Conservation (phyloP, 2,113 vertebrate genomes). For the Oreochromis spilurus region DNA sequence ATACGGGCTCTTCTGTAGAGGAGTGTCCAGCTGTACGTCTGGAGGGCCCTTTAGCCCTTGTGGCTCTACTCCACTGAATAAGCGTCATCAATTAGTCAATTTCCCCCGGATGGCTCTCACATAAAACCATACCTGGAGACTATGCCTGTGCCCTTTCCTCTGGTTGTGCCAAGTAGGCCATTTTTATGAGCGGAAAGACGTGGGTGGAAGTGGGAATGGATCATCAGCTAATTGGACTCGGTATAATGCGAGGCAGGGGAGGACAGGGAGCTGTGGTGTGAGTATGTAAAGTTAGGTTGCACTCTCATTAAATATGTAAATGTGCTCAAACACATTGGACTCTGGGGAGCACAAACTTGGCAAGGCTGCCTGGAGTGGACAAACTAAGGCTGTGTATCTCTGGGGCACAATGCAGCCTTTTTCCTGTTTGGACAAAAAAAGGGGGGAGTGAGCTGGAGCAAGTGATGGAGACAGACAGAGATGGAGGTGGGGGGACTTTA, state of each 20-base stretch:
- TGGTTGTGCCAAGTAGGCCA: neutral
- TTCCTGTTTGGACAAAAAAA: neutral
- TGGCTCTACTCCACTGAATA: conserved; percentile 28
- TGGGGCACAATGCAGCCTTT: conserved; percentile 11
- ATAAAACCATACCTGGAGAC: conserved; percentile 11
- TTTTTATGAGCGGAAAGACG: neutral
- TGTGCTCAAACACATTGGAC: conserved; percentile 11
- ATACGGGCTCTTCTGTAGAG: conserved; percentile 19
- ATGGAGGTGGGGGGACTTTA: neutral
- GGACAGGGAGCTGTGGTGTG: neutral
- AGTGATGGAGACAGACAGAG: neutral
- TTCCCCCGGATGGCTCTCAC: neutral
- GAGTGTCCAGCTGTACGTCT: conserved; percentile 49
- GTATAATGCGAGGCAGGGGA: neutral
- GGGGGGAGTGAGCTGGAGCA: neutral
- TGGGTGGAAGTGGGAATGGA: conserved; percentile 12
- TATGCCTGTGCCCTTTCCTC: neutral
- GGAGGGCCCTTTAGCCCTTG: conserved; percentile 31
- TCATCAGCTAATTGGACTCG: conserved; percentile 26
- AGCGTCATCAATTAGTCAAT: conserved; percentile 43
- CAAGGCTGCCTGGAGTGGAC: conserved; percentile 24
- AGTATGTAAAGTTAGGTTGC: conserved; percentile 18
- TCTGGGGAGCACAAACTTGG: conserved; percentile 26
- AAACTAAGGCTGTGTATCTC: conserved; percentile 35
- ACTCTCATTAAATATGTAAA: conserved; percentile 45